Conservation (phyloP, 2,888 invertebrate genomes). For the Rugalucina vietnamica region DNA sequence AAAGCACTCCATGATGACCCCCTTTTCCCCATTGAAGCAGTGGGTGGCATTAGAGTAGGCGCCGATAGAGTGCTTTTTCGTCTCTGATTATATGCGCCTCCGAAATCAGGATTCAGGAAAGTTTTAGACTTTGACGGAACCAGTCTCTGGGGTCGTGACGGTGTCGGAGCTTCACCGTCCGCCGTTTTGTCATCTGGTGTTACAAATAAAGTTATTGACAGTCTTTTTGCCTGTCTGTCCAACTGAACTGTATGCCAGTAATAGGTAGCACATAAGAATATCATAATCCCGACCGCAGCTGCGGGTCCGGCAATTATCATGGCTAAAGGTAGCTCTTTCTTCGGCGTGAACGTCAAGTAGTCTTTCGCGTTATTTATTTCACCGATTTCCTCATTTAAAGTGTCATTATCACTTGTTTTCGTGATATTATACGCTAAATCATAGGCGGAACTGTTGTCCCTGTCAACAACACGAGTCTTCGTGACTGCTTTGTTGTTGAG, state of each 20-base stretch:
- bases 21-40: slow-evolving; percentile 52
- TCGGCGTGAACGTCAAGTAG: neutral
- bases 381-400: neutral
- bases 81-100: slow-evolving; percentile 24
- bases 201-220: slow-evolving; percentile 51
- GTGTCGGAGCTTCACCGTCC: slow-evolving; percentile 59
- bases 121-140: neutral
- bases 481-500: neutral
- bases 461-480: neutral
- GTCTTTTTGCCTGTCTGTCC: slow-evolving; percentile 72
- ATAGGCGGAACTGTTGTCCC: neutral
- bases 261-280: slow-evolving; percentile 76
- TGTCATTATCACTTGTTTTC: slow-evolving; percentile 5
- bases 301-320: slow-evolving; percentile 77
- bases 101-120: slow-evolving; percentile 10
- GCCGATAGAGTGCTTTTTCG: slow-evolving; percentile 48
- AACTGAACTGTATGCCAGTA: slow-evolving; percentile 76
- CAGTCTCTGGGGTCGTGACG: slow-evolving; percentile 10
- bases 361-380: neutral
- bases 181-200: slow-evolving; percentile 57
- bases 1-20: slow-evolving; percentile 68
- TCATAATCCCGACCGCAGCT: slow-evolving; percentile 73
- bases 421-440: neutral
- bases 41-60: slow-evolving; percentile 45
- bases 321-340: slow-evolving; percentile 70